phyloP scores from a whole-genome alignment of 1,140 invertebrate genomes.

The Scaptomyza pallida region DNA sequence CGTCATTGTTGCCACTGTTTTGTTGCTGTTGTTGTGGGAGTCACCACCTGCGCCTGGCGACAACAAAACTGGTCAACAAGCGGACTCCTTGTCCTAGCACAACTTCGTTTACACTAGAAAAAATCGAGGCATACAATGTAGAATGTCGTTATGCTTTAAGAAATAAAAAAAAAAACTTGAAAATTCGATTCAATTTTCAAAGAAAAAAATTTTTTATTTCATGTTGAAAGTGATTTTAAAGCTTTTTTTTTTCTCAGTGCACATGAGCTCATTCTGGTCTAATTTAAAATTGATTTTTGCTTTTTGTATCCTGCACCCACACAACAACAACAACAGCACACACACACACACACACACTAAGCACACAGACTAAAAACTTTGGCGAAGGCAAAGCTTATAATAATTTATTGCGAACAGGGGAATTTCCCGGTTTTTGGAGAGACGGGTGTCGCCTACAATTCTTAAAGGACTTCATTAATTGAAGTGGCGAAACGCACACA shows the following conservation, averaged over 20 bases:
- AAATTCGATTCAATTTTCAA: too few relatives aligned
- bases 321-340: too few relatives aligned
- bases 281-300: constrained; percentile 78
- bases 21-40: constrained; percentile 44
- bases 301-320: constrained; percentile 10
- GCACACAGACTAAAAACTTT: background rate
- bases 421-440: background rate
- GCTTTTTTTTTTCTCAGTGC: background rate
- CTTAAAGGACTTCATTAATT: constrained; percentile 58
- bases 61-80: constrained; percentile 27
- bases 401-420: background rate
- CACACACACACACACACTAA: constrained; percentile 6
- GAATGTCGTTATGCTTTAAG: too few relatives aligned
- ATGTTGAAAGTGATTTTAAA: background rate
- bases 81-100: background rate
- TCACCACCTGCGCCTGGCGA: constrained; percentile 37
- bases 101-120: background rate
- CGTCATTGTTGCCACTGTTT: constrained; percentile 17
- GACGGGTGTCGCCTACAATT: constrained; percentile 8
- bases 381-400: constrained; percentile 7
- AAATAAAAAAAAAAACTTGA: too few relatives aligned
- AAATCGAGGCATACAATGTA: background rate
- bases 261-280: constrained; percentile 75
- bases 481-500: constrained; percentile 50
- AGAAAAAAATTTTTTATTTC: too few relatives aligned